phyloP scores from a whole-genome alignment of 2,113 vertebrate species.

The Brachyhypopomus occidentalis region DNA sequence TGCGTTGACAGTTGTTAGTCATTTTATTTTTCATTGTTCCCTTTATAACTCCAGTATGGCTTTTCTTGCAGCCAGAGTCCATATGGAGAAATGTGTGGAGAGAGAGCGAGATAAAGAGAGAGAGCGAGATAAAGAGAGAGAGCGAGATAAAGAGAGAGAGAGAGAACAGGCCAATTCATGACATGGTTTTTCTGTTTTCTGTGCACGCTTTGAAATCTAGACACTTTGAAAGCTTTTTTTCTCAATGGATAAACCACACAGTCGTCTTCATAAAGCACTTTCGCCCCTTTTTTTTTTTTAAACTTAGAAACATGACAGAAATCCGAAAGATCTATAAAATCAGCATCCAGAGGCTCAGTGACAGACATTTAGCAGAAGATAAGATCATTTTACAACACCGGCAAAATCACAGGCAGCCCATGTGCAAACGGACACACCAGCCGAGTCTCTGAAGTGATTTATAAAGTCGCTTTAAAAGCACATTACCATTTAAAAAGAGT shows the following conservation, averaged over 20 bases:
- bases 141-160: neutral
- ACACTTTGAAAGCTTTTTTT: conserved; percentile 35
- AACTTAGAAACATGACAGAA: conserved; percentile 21
- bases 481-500: conserved; percentile 28
- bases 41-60: conserved; percentile 59
- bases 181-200: conserved; percentile 24
- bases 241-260: conserved; percentile 41
- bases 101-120: neutral
- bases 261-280: conserved; percentile 34
- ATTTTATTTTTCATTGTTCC: conserved; percentile 66
- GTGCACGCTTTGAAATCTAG: conserved; percentile 12
- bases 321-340: conserved; percentile 36
- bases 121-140: conserved; percentile 26
- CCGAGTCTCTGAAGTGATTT: conserved; percentile 35
- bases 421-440: conserved; percentile 27
- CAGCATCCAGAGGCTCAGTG: conserved; percentile 26
- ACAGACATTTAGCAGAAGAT: conserved; percentile 5
- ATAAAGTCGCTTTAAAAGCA: conserved; percentile 33
- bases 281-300: conserved; percentile 35
- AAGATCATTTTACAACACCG: conserved; percentile 33
- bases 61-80: conserved; percentile 46
- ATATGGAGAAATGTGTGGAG: conserved; percentile 55
- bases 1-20: conserved; percentile 75
- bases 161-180: conserved; percentile 32
- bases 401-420: conserved; percentile 29